phyloP scores from a whole-genome alignment of 2,888 invertebrate genomes.

The Seladonia tumulorum region DNA sequence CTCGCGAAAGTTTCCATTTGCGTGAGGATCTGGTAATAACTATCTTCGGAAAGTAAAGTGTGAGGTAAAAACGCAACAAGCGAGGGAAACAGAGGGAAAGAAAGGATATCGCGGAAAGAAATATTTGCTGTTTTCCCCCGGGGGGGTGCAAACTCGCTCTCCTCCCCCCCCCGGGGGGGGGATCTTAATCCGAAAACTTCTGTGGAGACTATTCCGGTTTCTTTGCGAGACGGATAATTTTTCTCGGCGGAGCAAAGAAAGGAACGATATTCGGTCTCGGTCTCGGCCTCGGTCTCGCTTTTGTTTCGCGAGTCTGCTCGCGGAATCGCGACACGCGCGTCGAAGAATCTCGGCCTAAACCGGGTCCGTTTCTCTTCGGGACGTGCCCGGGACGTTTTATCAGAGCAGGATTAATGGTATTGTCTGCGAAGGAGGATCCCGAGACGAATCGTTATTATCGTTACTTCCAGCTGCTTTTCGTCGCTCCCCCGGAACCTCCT shows the following conservation, averaged over 20 bases:
- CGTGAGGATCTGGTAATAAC: background rate
- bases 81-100: background rate
- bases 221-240: background rate
- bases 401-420: constrained; percentile 53
- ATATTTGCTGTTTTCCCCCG: background rate
- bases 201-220: background rate
- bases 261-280: background rate
- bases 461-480: constrained; percentile 51
- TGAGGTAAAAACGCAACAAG: background rate
- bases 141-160: background rate
- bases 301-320: constrained; percentile 11
- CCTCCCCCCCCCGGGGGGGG: background rate
- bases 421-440: constrained; percentile 48
- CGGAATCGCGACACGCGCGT: constrained; percentile 35
- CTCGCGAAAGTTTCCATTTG: background rate
- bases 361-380: constrained; percentile 2
- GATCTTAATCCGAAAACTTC: background rate
- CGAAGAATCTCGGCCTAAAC: constrained; percentile 41
- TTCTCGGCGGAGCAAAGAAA: background rate
- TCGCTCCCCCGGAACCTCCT: constrained; percentile 2
- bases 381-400: constrained; percentile 34
- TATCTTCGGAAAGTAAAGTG: background rate
- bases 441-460: constrained; percentile 57
- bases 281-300: background rate
- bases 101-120: background rate